Evolutionary conservation across 2,888 invertebrate species (phyloP), one percentile per base, ranked within the genome.

Genomic region (Balanococcus diminutus): DNA sequence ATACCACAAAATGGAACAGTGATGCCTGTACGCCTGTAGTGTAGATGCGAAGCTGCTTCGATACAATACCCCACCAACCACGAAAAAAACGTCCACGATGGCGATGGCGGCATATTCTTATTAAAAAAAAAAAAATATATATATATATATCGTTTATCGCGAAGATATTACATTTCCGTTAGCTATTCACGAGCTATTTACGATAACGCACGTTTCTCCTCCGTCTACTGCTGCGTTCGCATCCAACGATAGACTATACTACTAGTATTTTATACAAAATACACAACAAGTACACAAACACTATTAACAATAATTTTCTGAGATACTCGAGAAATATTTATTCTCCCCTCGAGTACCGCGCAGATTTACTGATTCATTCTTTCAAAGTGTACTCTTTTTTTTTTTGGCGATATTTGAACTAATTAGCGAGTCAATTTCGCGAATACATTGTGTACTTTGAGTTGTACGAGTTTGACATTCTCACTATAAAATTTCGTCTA

Each of bases 151-250:
- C 31, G 32, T 83, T 83, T 83, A 83, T 83, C 82, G 25, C 61
- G 31, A 67, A 61, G 83, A 84, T 39, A 84, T 84, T 61, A 46
- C 46, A 39, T 56, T 83, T 83, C 83, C 83, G 83, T 31, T 36
- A 46, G 39, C 42, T 84, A 61, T 83, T 83, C 83, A 83, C 32
- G 51, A 61, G 83, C 67, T 61, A 83, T 83, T 83, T 83, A 83
- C 67, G 51, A 82, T 67, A 67, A 67, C 28, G 28, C 31, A 67
- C 67, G 67, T 67, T 67, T 67, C 67, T 67, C 31, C 28, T 42
- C 42, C 14, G 36, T 8, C 36, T 36, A 9, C 42, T 42, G 8
- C 36, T 6, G 4, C 36, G 4, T 36, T 36, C 8, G 36, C 42
- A 11, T 42, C 42, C 42, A 14, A n/a, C n/a, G n/a, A n/a, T n/a